Percentiles rank a stretch among this genome's conserved stretches.
phyloP scores from a whole-genome alignment of 2,888 invertebrate species.

The Elmis aenea region DNA sequence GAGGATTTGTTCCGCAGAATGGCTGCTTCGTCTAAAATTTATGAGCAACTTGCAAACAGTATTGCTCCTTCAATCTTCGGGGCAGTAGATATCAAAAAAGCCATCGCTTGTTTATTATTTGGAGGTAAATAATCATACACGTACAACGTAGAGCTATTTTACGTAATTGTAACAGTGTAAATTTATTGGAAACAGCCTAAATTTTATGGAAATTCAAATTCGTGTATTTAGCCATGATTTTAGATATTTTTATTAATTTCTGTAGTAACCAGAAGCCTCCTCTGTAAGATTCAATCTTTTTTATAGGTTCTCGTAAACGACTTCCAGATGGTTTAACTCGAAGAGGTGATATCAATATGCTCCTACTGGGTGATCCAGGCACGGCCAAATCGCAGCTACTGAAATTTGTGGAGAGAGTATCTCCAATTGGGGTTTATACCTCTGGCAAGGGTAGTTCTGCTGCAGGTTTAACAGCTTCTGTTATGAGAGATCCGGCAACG shows the following conservation, averaged over 20 bases:
- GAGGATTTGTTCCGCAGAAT: constrained; percentile 79
- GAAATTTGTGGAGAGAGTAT: constrained; percentile 93
- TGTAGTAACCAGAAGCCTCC: no score
- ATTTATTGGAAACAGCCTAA: no score
- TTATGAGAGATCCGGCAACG: constrained; percentile 86
- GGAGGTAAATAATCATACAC: constrained; percentile 71
- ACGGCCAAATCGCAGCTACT: constrained; percentile 98
- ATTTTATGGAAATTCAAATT: not conserved
- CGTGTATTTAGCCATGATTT: no score
- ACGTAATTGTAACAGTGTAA: no score
- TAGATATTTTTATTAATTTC: no score
- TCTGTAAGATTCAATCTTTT: no score
- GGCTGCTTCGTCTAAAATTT: constrained; percentile 79
- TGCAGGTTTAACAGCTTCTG: constrained; percentile 97
- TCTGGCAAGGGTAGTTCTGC: constrained; percentile 99
- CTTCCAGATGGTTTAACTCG: constrained; percentile 94
- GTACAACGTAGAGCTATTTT: no score
- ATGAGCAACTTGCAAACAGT: constrained; percentile 82
- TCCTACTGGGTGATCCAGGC: constrained; percentile 96
- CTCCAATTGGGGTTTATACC: constrained; percentile 94
- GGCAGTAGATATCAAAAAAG: constrained; percentile 90
- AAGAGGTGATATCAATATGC: constrained; percentile 93
- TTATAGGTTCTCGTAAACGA: constrained; percentile 67
- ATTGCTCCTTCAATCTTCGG: constrained; percentile 98
- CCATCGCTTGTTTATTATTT: constrained; percentile 91